Evolutionary conservation across 1,140 invertebrate genomes (phyloP).

Genomic region (Pantala flavescens): DNA sequence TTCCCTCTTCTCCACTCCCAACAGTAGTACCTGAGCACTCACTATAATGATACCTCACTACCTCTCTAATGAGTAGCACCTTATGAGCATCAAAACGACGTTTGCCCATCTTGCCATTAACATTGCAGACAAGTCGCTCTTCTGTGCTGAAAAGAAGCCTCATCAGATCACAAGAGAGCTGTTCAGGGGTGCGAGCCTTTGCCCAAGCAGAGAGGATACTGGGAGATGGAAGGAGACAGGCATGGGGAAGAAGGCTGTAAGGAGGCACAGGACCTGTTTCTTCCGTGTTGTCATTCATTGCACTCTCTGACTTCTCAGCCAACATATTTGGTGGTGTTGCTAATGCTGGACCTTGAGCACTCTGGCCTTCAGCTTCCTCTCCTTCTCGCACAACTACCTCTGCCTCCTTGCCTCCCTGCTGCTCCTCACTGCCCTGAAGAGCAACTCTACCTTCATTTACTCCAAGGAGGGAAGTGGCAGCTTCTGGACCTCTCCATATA

Average conservation of each 20-base stretch:
- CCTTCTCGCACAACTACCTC: background rate
- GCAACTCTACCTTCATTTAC: no score
- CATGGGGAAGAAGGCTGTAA: constrained; percentile 38
- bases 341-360: background rate
- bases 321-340: background rate
- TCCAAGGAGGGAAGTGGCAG: background rate
- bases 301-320: constrained; percentile 22
- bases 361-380: background rate
- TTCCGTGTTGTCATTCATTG: constrained; percentile 26
- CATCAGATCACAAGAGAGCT: constrained; percentile 41
- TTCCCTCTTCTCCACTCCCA: constrained; percentile 24
- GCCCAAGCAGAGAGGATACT: constrained; percentile 39
- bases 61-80: constrained; percentile 38
- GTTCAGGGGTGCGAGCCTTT: constrained; percentile 38
- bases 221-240: constrained; percentile 37
- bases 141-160: constrained; percentile 40
- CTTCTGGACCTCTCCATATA: background rate
- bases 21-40: constrained; percentile 34
- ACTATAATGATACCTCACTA: constrained; percentile 30
- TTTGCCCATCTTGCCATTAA: constrained; percentile 43
- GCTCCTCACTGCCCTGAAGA: background rate
- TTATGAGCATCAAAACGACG: constrained; percentile 41
- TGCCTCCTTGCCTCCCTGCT: background rate
- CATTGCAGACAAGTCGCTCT: constrained; percentile 40
- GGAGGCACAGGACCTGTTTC: constrained; percentile 31